phyloP scores from a whole-genome alignment of 30 jellyfish, hydroid and myxozoan genomes.

The Hydractinia symbiolongicarpus region DNA sequence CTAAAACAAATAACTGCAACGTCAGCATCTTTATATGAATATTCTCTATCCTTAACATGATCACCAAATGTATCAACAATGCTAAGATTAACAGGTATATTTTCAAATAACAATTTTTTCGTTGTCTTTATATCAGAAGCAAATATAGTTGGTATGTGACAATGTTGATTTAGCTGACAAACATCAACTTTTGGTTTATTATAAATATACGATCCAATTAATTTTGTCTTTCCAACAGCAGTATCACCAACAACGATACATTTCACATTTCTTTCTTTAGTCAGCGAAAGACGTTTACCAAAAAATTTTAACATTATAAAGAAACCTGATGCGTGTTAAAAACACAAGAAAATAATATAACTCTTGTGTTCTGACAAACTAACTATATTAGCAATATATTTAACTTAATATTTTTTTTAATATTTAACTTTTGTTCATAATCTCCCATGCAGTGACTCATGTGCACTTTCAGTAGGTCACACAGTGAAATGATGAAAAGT shows the following conservation, averaged over 20 bases:
- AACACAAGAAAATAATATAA: too few relatives aligned
- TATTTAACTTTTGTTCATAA: too few relatives aligned
- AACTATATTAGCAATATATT: too few relatives aligned
- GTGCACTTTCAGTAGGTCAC: too few relatives aligned
- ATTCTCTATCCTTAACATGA: conserved; percentile 70
- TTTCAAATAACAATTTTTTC: conserved; percentile 22
- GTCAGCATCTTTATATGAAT: conserved; percentile 81
- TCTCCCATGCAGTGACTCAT: too few relatives aligned
- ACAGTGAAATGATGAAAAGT: too few relatives aligned
- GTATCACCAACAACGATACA: conserved; percentile 91
- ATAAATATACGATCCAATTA: conserved; percentile 73
- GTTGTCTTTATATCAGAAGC: conserved; percentile 70
- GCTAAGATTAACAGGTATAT: conserved; percentile 64
- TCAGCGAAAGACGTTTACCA: not conserved
- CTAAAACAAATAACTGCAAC: conserved; percentile 73
- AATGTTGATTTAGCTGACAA: conserved; percentile 41
- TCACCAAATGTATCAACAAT: conserved; percentile 91
- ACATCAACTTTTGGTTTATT: conserved; percentile 54
- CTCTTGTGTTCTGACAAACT: too few relatives aligned
- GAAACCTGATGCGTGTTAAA: too few relatives aligned
- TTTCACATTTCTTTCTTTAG: conserved; percentile 65
- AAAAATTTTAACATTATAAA: too few relatives aligned
- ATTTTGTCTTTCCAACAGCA: conserved; percentile 84
- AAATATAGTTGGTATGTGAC: conserved; percentile 78
- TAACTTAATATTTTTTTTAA: too few relatives aligned